Conservation (phyloP, 2,113 vertebrate genomes). For the Pyrgilauda ruficollis region DNA sequence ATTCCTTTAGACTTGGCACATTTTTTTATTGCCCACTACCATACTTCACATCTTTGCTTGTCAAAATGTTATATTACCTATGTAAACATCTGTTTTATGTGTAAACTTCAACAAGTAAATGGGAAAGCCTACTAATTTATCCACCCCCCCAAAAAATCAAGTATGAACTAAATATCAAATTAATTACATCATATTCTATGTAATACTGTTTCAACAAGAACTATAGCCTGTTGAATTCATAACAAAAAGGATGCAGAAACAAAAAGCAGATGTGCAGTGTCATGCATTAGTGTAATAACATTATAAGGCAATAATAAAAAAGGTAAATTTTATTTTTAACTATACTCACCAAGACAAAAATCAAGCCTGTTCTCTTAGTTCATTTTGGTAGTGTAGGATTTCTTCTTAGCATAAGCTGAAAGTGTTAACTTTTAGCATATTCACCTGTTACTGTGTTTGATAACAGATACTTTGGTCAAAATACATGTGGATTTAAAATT, state of each 20-base stretch:
- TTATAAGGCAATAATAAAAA: slow-evolving; percentile 50
- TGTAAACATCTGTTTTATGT: slow-evolving; percentile 68
- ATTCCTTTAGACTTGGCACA: slow-evolving; percentile 32
- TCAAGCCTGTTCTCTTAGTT: slow-evolving; percentile 15
- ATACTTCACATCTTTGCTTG: slow-evolving; percentile 9
- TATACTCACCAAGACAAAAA: not conserved
- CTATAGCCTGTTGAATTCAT: slow-evolving; percentile 38
- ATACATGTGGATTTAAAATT: not conserved
- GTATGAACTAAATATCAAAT: slow-evolving; percentile 29
- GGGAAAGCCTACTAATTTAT: slow-evolving; percentile 45
- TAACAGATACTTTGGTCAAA: slow-evolving; percentile 12
- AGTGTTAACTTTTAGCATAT: not conserved
- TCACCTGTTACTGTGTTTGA: not conserved
- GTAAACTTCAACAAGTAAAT: slow-evolving; percentile 71
- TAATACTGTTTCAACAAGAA: slow-evolving; percentile 72
- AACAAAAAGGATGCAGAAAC: slow-evolving; percentile 58
- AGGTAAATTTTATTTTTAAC: not conserved
- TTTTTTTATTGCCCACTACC: not conserved
- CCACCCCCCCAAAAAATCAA: not conserved
- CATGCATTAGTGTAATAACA: slow-evolving; percentile 62
- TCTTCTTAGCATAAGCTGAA: not conserved
- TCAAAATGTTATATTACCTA: slow-evolving; percentile 33
- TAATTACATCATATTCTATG: slow-evolving; percentile 30
- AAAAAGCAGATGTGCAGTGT: slow-evolving; percentile 50
- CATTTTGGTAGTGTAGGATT: slow-evolving; percentile 13